These are phyloP conservation scores for Apodemus speciosus DNA, from an alignment of 2,113 vertebrate species.

Conservation along the genomic window DNA sequence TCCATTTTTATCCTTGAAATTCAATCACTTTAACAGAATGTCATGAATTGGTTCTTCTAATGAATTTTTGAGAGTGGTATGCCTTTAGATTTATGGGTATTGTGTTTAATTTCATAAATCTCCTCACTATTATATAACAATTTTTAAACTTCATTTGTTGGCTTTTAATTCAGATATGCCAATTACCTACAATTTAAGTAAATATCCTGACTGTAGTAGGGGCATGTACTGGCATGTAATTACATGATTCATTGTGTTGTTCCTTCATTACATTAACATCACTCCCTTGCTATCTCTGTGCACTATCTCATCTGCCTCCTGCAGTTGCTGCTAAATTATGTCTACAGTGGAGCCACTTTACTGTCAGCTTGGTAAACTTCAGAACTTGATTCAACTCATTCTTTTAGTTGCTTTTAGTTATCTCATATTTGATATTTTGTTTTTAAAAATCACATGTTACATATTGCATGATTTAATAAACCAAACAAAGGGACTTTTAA, in stretches of 20 bases:
- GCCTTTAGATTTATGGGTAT: constrained; percentile 31
- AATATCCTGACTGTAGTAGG: not conserved
- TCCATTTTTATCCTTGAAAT: constrained; percentile 75
- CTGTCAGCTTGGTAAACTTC: not conserved
- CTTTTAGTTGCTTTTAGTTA: not conserved
- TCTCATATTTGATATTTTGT: not conserved
- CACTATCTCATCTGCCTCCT: not conserved
- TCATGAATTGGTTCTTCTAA: constrained; percentile 36
- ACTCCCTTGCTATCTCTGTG: not conserved
- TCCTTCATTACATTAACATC: not conserved
- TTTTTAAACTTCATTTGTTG: not conserved
- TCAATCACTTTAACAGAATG: constrained; percentile 69
- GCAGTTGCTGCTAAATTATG: not conserved
- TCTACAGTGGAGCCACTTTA: not conserved
- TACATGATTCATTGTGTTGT: not conserved
- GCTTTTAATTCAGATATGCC: not conserved
- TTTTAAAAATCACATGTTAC: not conserved
- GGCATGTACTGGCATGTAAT: not conserved
- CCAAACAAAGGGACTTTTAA: not conserved
- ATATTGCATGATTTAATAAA: not conserved
- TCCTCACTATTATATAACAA: constrained; percentile 3
- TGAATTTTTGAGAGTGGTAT: constrained; percentile 42
- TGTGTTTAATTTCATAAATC: constrained; percentile 41
- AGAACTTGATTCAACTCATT: not conserved
- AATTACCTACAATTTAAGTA: constrained; percentile 7